These are phyloP conservation scores for Anoplolepis gracilipes DNA, from an alignment of 1,140 invertebrate species.

Conservation along the genomic window DNA sequence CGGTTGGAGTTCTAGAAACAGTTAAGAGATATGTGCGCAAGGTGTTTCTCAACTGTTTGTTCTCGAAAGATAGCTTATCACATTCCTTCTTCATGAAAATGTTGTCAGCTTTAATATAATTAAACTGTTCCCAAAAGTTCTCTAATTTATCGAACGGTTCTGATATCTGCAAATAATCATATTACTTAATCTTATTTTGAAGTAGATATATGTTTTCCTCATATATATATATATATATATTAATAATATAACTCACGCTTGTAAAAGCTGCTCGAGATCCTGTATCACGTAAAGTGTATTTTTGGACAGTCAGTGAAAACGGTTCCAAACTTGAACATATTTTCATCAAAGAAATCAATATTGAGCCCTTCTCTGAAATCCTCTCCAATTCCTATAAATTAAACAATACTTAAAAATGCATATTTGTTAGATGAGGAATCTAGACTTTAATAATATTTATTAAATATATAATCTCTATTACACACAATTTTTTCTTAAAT, in stretches of 20 bases:
- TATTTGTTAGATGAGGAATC: background rate
- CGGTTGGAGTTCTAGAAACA: conserved; percentile 67
- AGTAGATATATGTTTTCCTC: background rate
- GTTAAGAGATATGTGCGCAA: conserved; percentile 76
- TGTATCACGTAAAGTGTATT: conserved; percentile 68
- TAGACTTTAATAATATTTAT: background rate
- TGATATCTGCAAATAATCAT: conserved; percentile 67
- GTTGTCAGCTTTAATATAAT: conserved; percentile 80
- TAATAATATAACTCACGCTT: conserved; percentile 28
- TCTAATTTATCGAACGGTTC: conserved; percentile 78
- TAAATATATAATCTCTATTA: conserved; percentile 12
- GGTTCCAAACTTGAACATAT: conserved; percentile 79
- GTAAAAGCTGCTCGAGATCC: conserved; percentile 13
- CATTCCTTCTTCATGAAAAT: conserved; percentile 72
- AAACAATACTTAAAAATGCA: background rate
- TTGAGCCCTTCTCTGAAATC: conserved; percentile 74
- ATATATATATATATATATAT: no score
- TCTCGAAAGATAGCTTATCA: conserved; percentile 73
- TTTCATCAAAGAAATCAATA: conserved; percentile 72
- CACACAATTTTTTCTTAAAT: background rate
- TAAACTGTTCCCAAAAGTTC: conserved; percentile 82
- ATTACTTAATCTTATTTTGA: conserved; percentile 15
- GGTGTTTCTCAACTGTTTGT: conserved; percentile 75
- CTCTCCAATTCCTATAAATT: conserved; percentile 78
- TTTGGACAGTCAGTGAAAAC: conserved; percentile 70